Evolutionary conservation across 1,140 invertebrate species (phyloP).

Genomic region (Heliothis virescens): DNA sequence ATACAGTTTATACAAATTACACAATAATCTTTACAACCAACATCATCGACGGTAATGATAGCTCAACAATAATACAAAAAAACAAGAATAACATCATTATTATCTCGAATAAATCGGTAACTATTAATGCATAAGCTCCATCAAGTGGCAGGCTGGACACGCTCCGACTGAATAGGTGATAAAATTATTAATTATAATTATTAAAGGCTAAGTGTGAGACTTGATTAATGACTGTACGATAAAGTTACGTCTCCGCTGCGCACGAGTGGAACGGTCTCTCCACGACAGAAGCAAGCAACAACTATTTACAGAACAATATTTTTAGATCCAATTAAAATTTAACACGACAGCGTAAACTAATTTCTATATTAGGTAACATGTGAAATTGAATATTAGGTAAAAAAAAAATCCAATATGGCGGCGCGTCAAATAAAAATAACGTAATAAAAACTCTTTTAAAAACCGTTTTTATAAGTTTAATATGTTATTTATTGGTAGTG

Average conservation of each 20-base stretch:
- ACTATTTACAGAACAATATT: conserved; percentile 35
- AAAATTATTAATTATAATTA: conserved; percentile 82
- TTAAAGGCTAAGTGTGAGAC: conserved; percentile 68
- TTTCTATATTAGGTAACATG: conserved; percentile 37
- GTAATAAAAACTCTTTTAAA: not conserved
- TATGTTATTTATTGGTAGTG: conserved; percentile 9
- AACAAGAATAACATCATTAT: conserved; percentile 17
- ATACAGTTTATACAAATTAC: conserved; percentile 4
- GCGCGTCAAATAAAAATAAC: not conserved
- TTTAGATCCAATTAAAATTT: conserved; percentile 44
- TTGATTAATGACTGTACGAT: conserved; percentile 77
- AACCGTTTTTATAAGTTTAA: not conserved
- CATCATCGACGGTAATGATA: conserved; percentile 35
- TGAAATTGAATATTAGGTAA: conserved; percentile 4
- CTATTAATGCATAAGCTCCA: conserved; percentile 46
- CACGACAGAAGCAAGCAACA: conserved; percentile 45
- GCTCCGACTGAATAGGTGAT: conserved; percentile 68
- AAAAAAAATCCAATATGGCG: conserved; percentile 20
- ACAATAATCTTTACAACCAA: not conserved
- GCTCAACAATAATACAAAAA: conserved; percentile 40
- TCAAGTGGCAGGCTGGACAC: conserved; percentile 42
- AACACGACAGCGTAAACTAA: not conserved
- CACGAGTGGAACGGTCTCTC: conserved; percentile 50
- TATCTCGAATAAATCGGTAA: conserved; percentile 52
- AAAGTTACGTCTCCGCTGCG: conserved; percentile 55